phyloP scores from a whole-genome alignment of 2,888 invertebrate species.

The Leucophora obtusa region DNA sequence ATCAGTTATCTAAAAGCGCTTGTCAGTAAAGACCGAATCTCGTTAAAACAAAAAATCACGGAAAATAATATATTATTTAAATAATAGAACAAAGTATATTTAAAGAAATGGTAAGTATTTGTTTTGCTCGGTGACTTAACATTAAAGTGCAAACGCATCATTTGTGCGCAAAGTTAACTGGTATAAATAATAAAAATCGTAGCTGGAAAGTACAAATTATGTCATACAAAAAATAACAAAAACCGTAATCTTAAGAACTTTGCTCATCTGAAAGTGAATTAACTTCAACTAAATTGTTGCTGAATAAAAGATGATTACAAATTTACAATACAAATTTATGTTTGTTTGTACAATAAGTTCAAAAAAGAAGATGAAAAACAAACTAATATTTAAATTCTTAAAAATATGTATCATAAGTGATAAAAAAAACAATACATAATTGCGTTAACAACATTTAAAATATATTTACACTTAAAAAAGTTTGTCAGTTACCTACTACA shows the following conservation, averaged over 20 bases:
- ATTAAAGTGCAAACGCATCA: slow-evolving; percentile 11
- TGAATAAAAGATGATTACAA: slow-evolving; percentile 18
- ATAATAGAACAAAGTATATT: slow-evolving; percentile 10
- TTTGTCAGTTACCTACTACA: too few species aligned
- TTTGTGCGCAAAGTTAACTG: slow-evolving; percentile 2
- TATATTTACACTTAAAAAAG: too few species aligned
- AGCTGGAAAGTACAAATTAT: slow-evolving; percentile 29
- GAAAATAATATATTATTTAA: slow-evolving; percentile 24
- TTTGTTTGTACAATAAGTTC: slow-evolving; percentile 9
- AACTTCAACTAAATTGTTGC: background rate
- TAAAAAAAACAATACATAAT: too few species aligned
- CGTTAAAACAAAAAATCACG: slow-evolving; percentile 10
- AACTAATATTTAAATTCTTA: background rate
- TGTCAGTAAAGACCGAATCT: slow-evolving; percentile 35
- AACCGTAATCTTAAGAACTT: slow-evolving; percentile 6
- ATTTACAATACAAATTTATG: background rate
- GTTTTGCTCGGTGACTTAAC: background rate
- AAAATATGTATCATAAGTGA: background rate
- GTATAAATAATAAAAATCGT: slow-evolving; percentile 7
- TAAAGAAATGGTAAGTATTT: slow-evolving; percentile 58
- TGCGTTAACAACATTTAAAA: too few species aligned
- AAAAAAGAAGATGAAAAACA: background rate
- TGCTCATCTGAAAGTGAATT: slow-evolving; percentile 27
- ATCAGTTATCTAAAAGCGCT: slow-evolving; percentile 56
- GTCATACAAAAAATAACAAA: slow-evolving; percentile 3